Evolutionary conservation across 2,888 invertebrate genomes (phyloP).

Genomic region (Patella pellucida): DNA sequence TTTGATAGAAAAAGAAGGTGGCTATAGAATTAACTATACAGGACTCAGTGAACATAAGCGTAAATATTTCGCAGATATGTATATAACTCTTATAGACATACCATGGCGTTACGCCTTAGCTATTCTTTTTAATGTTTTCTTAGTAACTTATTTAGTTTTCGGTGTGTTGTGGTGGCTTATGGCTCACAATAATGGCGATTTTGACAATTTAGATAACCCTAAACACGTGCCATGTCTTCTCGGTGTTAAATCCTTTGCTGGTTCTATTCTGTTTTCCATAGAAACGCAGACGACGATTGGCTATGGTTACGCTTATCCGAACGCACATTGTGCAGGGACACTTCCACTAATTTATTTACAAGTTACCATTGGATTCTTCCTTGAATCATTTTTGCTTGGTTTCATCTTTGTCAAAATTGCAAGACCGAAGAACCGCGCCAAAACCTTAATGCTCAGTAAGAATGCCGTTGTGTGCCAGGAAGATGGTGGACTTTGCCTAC

Average conservation of each 20-base stretch:
- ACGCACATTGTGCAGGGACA: conserved; percentile 91
- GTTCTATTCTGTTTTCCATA: conserved; percentile 94
- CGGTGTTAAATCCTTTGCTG: conserved; percentile 87
- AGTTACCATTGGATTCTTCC: conserved; percentile 88
- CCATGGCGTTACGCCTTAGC: conserved; percentile 89
- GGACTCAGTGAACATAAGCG: conserved; percentile 88
- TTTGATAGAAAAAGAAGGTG: conserved; percentile 95
- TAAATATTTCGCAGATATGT: conserved; percentile 78
- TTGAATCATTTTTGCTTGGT: conserved; percentile 80
- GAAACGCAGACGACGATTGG: conserved; percentile 98
- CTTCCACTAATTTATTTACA: conserved; percentile 90
- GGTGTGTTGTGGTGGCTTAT: conserved; percentile 73
- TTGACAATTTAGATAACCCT: conserved; percentile 52
- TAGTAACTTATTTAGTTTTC: conserved; percentile 89
- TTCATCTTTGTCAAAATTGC: conserved; percentile 93
- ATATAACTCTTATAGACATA: conserved; percentile 93
- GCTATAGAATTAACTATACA: conserved; percentile 94
- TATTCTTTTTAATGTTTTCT: conserved; percentile 89
- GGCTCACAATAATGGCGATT: conserved; percentile 68
- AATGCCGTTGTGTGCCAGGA: conserved; percentile 85
- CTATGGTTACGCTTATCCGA: conserved; percentile 87
- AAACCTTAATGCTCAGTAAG: conserved; percentile 92
- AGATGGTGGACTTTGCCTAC: conserved; percentile 67
- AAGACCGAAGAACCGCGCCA: conserved; percentile 92
- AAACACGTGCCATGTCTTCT: conserved; percentile 72